Evolutionary conservation across 2,113 vertebrate species (phyloP), one percentile per base, ranked within the genome.

Genomic region (Anarhynchus alexandrinus): DNA sequence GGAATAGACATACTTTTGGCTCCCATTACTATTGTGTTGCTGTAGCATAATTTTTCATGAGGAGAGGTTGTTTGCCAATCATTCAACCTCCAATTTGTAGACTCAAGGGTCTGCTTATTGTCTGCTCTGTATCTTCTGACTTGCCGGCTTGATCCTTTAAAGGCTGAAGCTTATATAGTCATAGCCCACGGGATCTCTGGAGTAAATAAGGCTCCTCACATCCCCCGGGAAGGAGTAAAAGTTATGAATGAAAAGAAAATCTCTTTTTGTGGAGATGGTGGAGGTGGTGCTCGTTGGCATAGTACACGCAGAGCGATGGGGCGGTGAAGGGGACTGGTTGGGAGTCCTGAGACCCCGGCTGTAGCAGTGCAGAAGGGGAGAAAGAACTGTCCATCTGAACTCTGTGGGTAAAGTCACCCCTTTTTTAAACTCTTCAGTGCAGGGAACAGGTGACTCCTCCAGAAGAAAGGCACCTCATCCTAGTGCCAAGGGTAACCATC

Each of bases 1-100:
- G 67, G 88, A 96, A 95, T 96, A 97, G 96, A 96, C 96, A 96
- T 96, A 92, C 90, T 97, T 94, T 96, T 97, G 96, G 96, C 96
- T 97, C 79, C 47, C 76, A 47, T 92, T 90, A 80, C 92, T 95
- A 80, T 93, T 97, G 90, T 96, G 93, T 96, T 97, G 85, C 96
- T 96, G 85, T 96, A 96, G 86, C 88, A 93, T 96, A 93, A 86
- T 94, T 96, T 95, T 97, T 95, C 88, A 81, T 92, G 79, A 70
- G 64, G 72, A 92, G 88, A 88, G 38, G 71, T 95, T 92, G 88
- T 96, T 96, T 96, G 92, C 92, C 92, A 90, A 18, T 96, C 79
- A 70, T 81, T 96, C 92, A 81, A 25, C 79, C 76, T 88, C 82
- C 85, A 80, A 74, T 93, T 94, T 93, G 76, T 93, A 96, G 85